Evolutionary conservation across 2,888 invertebrate genomes (phyloP).

Genomic region (Eremobia ochroleuca): DNA sequence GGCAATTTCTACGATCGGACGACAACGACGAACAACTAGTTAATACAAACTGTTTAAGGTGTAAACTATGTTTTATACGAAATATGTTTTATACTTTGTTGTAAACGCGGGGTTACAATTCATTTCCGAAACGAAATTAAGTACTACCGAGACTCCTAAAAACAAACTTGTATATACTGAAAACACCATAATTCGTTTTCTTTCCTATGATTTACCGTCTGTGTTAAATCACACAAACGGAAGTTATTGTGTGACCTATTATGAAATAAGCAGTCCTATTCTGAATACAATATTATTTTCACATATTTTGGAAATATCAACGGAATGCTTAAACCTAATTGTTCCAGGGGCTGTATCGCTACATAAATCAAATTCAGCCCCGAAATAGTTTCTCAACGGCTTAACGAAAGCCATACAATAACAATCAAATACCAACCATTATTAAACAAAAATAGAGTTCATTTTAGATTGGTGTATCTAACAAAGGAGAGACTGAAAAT

Average conservation of each 20-base stretch:
- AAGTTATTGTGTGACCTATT: not conserved
- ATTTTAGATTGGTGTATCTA: slow-evolving; percentile 17
- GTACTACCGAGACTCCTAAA: not conserved
- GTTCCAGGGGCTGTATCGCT: slow-evolving; percentile 52
- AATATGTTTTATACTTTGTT: too few species aligned
- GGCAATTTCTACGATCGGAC: too few species aligned
- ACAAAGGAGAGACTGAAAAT: slow-evolving; percentile 71
- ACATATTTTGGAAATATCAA: slow-evolving; percentile 51
- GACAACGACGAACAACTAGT: too few species aligned
- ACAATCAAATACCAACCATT: slow-evolving; percentile 30
- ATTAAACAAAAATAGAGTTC: rapidly evolving
- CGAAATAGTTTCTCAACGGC: slow-evolving; percentile 64
- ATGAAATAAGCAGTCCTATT: not conserved
- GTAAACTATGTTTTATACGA: too few species aligned
- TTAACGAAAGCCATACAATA: slow-evolving; percentile 22
- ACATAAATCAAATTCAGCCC: slow-evolving; percentile 71
- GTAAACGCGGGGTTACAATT: not conserved
- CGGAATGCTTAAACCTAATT: slow-evolving; percentile 61
- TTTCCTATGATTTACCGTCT: not conserved
- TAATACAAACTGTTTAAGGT: too few species aligned
- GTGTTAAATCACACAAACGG: not conserved
- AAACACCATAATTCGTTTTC: not conserved
- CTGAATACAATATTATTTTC: slow-evolving; percentile 27
- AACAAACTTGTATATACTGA: not conserved
- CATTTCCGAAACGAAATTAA: not conserved